Evolutionary conservation across 2,797 vertebrate species (phyloP).

Genomic region (Halcyon leucocephala): DNA sequence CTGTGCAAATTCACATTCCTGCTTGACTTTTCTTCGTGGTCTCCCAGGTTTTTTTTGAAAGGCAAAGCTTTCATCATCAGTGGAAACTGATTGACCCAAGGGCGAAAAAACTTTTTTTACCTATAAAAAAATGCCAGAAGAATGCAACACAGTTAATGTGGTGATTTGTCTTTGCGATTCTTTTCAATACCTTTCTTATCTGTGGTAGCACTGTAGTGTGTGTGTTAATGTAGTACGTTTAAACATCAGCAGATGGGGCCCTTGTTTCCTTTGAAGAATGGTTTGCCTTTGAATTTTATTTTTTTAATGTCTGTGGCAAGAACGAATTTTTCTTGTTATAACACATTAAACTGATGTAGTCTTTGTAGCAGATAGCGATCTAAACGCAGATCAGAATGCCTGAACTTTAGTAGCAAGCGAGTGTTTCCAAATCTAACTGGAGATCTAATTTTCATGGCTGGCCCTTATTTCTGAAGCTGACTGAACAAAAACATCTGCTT

Average conservation of each 20-base stretch:
- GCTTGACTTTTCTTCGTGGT: not conserved
- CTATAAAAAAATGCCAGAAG: not conserved
- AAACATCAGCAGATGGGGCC: conserved; percentile 86
- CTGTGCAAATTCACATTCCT: not conserved
- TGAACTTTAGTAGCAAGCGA: not conserved
- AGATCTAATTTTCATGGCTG: conserved; percentile 49
- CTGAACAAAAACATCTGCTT: conserved; percentile 34
- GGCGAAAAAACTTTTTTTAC: not conserved
- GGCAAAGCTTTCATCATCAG: not conserved
- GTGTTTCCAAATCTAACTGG: conserved; percentile 28
- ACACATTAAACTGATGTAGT: conserved; percentile 61
- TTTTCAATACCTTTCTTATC: conserved; percentile 28
- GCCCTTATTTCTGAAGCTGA: conserved; percentile 6
- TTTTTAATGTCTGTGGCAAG: conserved; percentile 61
- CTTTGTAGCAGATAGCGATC: conserved; percentile 64
- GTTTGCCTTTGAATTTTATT: conserved; percentile 71
- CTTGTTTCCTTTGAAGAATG: conserved; percentile 84
- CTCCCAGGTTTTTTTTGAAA: not conserved
- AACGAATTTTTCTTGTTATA: conserved; percentile 66
- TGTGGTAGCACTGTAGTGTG: not conserved
- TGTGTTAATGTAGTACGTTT: conserved; percentile 81
- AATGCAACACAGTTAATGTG: not conserved
- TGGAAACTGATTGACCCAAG: not conserved
- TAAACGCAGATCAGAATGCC: not conserved
- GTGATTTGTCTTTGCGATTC: conserved; percentile 37